A percentile compares a stretch with the other conserved stretches of the same genome.
Evolutionary conservation across 2,113 vertebrate genomes (phyloP).

Genomic region (Cololabis saira): DNA sequence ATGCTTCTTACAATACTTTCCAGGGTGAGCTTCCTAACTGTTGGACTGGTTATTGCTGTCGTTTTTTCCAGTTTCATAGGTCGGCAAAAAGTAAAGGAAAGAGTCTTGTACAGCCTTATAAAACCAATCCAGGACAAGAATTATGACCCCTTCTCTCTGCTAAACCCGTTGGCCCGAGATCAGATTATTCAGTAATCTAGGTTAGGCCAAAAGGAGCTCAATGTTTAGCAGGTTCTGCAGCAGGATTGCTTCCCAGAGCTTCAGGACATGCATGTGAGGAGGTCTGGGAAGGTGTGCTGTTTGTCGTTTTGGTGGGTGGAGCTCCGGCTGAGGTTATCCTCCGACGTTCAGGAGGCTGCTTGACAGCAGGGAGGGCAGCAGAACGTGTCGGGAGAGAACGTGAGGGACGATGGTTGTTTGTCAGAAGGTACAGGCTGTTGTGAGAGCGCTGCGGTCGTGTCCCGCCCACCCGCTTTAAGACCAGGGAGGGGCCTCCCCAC

Average conservation of each 20-base stretch:
- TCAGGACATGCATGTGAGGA: neutral
- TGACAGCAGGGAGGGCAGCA: slow-evolving; percentile 27
- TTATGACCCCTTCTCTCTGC: neutral
- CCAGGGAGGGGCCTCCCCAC: slow-evolving; percentile 81
- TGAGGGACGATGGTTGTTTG: slow-evolving; percentile 64
- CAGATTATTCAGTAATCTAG: slow-evolving; percentile 14
- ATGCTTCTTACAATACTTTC: too few species aligned
- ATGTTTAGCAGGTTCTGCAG: slow-evolving; percentile 11
- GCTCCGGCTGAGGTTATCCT: neutral
- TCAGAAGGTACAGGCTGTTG: slow-evolving; percentile 69
- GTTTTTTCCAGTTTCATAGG: too few species aligned
- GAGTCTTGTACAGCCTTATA: too few species aligned
- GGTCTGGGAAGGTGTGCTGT: neutral
- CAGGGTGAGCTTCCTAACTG: too few species aligned
- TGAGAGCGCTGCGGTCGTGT: slow-evolving; percentile 68
- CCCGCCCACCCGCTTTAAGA: slow-evolving; percentile 78
- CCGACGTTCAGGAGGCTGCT: slow-evolving; percentile 1
- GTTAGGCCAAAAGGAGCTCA: slow-evolving; percentile 12
- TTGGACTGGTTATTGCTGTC: too few species aligned
- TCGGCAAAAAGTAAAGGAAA: too few species aligned
- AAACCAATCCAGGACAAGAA: neutral
- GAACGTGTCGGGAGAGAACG: slow-evolving; percentile 49
- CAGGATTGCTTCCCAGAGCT: neutral
- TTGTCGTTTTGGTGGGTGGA: neutral
- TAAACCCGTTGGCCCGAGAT: neutral